A percentile compares a stretch with the other conserved stretches of the same genome.
phyloP scores from a whole-genome alignment of 1,140 invertebrate species.

The Halyomorpha halys region DNA sequence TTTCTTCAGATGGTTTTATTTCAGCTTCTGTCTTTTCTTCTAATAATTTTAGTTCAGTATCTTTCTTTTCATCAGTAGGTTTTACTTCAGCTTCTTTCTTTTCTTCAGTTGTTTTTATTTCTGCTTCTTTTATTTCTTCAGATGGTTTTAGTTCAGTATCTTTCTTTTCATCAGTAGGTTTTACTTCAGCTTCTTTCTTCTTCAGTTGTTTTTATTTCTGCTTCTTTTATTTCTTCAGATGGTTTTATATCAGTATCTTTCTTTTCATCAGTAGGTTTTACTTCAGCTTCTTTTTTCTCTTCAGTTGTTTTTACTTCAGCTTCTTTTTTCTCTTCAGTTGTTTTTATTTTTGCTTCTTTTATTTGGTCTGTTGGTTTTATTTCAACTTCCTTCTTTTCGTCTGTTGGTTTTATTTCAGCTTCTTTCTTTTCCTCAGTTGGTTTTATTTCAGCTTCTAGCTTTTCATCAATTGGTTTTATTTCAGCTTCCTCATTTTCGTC shows the following conservation, averaged over 20 bases:
- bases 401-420: constrained; percentile 21
- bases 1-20: not conserved
- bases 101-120: not conserved
- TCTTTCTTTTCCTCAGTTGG: constrained; percentile 1
- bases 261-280: not conserved
- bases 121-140: not conserved
- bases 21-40: not conserved
- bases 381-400: constrained; percentile 27
- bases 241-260: not conserved
- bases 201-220: not conserved
- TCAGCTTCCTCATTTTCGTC: too few species aligned
- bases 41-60: not conserved
- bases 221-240: constrained; percentile 5
- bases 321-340: not conserved
- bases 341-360: constrained; percentile 1
- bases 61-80: not conserved
- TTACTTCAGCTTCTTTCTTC: not conserved
- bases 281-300: not conserved
- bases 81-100: not conserved
- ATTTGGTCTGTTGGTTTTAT: constrained; percentile 17
- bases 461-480: constrained; percentile 30
- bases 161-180: constrained; percentile 17
- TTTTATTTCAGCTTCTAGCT: constrained; percentile 13
- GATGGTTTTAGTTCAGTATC: constrained; percentile 10
- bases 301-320: not conserved